Conservation (phyloP, 2,797 vertebrate species). For the Enteromius anoplus region DNA sequence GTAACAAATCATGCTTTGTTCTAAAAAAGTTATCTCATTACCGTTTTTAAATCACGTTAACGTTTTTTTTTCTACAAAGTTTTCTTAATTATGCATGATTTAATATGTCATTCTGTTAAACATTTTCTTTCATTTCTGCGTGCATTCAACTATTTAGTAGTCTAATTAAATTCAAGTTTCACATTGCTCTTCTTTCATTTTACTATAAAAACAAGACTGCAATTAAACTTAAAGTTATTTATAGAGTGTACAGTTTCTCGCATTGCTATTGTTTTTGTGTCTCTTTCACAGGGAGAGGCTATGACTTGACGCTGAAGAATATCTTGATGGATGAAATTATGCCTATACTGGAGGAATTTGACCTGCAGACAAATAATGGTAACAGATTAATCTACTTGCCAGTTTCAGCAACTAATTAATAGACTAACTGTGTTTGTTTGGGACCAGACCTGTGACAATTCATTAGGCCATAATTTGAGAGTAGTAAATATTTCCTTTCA, state of each 20-base stretch:
- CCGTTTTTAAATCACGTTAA: background rate
- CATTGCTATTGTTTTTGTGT: slow-evolving; percentile 21
- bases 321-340: slow-evolving; percentile 70
- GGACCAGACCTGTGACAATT: background rate
- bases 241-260: background rate
- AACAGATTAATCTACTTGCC: slow-evolving; percentile 15
- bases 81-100: background rate
- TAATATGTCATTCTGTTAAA: background rate
- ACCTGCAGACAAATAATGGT: slow-evolving; percentile 61
- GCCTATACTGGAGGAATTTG: slow-evolving; percentile 68
- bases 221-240: background rate
- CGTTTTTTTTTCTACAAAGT: background rate
- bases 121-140: background rate
- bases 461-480: background rate
- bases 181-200: background rate
- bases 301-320: slow-evolving; percentile 66
- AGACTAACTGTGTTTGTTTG: background rate
- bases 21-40: background rate
- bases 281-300: slow-evolving; percentile 68
- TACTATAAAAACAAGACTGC: background rate
- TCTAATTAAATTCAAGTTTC: background rate
- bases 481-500: background rate
- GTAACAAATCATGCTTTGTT: background rate
- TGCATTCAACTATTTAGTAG: background rate
- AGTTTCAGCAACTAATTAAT: background rate